Evolutionary conservation across 2,113 vertebrate species (phyloP).

Genomic region (Heliornis fulica): DNA sequence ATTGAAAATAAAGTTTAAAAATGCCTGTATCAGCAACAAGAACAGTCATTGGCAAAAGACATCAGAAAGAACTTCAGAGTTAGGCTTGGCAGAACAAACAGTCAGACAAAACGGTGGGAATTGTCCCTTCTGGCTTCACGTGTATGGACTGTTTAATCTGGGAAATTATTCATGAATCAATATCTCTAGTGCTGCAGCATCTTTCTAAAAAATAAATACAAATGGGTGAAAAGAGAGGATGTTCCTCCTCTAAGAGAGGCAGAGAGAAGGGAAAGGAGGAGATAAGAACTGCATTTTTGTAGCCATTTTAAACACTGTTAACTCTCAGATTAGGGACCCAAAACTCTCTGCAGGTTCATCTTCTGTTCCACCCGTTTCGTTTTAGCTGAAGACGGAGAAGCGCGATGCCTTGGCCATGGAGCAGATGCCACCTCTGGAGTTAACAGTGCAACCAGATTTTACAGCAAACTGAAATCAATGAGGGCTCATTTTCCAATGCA

Average conservation of each 20-base stretch:
- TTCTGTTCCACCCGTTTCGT: neutral
- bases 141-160: neutral
- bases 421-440: neutral
- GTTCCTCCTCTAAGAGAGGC: neutral
- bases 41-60: neutral
- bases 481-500: neutral
- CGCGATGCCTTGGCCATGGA: neutral
- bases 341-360: neutral
- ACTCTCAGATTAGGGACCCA: neutral
- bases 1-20: slow-evolving; percentile 5
- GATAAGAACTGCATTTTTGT: neutral
- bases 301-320: neutral
- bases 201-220: neutral
- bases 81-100: neutral
- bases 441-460: neutral
- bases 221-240: neutral
- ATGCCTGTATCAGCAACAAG: neutral
- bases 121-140: neutral
- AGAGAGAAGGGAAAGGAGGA: neutral
- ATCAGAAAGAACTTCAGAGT: neutral
- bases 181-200: neutral
- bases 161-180: neutral
- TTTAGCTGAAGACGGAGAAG: neutral
- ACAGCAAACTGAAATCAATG: neutral
- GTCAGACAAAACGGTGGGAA: neutral